Conservation (phyloP, 2,113 vertebrate species). For the Chloroceryle aenea region DNA sequence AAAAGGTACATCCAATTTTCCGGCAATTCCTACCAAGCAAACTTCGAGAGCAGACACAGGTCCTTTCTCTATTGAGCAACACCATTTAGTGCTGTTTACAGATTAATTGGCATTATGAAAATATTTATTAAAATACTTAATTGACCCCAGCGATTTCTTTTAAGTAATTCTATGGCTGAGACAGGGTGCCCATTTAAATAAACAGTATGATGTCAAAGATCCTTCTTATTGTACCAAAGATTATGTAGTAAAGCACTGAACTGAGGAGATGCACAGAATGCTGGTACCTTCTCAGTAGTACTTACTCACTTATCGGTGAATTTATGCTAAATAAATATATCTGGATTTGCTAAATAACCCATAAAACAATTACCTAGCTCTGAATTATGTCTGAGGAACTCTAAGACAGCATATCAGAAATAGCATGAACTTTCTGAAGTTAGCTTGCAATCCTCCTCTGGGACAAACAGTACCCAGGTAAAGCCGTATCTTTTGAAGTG, state of each 20-base stretch:
- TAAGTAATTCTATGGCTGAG: not conserved
- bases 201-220: not conserved
- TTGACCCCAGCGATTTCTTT: conserved; percentile 31
- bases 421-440: not conserved
- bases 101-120: conserved; percentile 70
- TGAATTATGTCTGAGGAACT: conserved; percentile 9
- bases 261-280: not conserved
- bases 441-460: not conserved
- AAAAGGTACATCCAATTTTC: conserved; percentile 72
- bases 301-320: not conserved
- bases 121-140: conserved; percentile 65
- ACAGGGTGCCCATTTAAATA: not conserved
- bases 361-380: conserved; percentile 47
- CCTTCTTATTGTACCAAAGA: not conserved
- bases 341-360: conserved; percentile 50
- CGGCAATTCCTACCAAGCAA: conserved; percentile 61
- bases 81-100: conserved; percentile 60
- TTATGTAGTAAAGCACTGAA: not conserved
- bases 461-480: conserved; percentile 29
- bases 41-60: conserved; percentile 32
- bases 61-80: conserved; percentile 48
- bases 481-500: not conserved
- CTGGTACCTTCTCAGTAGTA: not conserved
- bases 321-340: conserved; percentile 53
- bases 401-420: not conserved